A percentile compares a stretch with the other conserved stretches of the same genome.
These are phyloP conservation scores for Squalus acanthias DNA, from an alignment of 2,797 vertebrate genomes.

Conservation along the genomic window DNA sequence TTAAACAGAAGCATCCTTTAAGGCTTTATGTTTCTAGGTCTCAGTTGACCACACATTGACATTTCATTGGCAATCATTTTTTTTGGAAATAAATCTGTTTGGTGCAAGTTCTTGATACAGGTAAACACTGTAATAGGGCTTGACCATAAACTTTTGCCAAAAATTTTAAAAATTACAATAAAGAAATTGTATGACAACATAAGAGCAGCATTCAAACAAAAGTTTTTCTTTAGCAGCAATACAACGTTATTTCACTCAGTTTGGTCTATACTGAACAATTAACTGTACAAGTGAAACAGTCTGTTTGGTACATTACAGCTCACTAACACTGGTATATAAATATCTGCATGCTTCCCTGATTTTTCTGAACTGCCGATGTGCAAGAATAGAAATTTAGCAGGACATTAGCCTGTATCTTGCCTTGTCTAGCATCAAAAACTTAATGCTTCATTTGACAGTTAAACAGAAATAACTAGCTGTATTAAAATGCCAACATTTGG, in stretches of 20 bases:
- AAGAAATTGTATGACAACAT: conserved; percentile 15
- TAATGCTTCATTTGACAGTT: not conserved
- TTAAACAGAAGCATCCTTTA: conserved; percentile 36
- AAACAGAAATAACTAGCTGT: conserved; percentile 15
- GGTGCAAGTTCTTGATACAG: conserved; percentile 27
- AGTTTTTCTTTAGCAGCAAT: conserved; percentile 31
- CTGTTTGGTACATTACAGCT: conserved; percentile 28
- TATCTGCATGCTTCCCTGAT: conserved; percentile 37
- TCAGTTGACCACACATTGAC: conserved; percentile 33
- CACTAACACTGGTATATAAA: conserved; percentile 30
- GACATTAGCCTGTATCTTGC: conserved; percentile 20
- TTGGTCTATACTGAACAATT: conserved; percentile 27
- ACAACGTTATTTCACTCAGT: conserved; percentile 28
- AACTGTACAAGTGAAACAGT: conserved; percentile 33
- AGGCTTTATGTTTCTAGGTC: conserved; percentile 37
- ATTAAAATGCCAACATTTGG: conserved; percentile 25
- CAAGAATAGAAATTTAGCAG: conserved; percentile 34
- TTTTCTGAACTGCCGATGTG: conserved; percentile 16
- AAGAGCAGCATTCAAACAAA: conserved; percentile 36
- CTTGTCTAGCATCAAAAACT: conserved; percentile 26
- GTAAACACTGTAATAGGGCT: conserved; percentile 28
- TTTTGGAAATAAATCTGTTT: conserved; percentile 6
- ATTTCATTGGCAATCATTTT: conserved; percentile 21
- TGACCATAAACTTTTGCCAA: conserved; percentile 2
- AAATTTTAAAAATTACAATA: conserved; percentile 33